phyloP scores from a whole-genome alignment of 2,888 invertebrate genomes.

The Eumerus sabulonum region DNA sequence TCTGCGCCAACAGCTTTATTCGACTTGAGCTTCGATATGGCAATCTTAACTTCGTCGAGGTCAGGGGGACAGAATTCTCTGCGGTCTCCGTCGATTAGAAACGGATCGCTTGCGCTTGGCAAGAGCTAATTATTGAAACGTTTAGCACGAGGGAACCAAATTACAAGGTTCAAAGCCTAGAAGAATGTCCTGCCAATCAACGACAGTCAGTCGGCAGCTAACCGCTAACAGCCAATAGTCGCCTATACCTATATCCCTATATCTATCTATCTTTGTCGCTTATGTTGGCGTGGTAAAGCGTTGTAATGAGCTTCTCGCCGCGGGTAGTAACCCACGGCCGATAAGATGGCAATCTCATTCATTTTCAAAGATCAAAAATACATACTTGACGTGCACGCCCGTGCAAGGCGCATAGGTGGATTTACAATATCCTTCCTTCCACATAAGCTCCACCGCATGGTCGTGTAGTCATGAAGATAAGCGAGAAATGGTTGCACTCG shows the following conservation, averaged over 20 bases:
- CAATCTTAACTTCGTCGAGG: too few relatives aligned
- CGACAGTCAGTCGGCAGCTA: conserved; percentile 5
- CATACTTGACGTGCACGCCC: too few relatives aligned
- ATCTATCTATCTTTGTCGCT: conserved; percentile 42
- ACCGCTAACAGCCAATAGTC: too few relatives aligned
- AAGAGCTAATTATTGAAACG: conserved; percentile 41
- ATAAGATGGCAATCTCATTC: conserved; percentile 46
- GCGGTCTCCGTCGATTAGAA: too few relatives aligned
- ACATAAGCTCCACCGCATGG: too few relatives aligned
- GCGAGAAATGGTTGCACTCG: conserved; percentile 20
- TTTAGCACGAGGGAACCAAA: conserved; percentile 41
- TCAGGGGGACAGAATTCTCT: too few relatives aligned
- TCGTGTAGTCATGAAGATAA: conserved; percentile 41
- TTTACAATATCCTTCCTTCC: conserved; percentile 29
- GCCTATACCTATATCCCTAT: too few relatives aligned
- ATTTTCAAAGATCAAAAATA: conserved; percentile 37
- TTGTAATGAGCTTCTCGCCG: background rate
- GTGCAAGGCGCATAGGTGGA: too few relatives aligned
- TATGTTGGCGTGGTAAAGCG: conserved; percentile 28
- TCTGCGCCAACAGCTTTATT: too few relatives aligned
- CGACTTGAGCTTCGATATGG: too few relatives aligned
- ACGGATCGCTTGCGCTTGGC: conserved; percentile 23
- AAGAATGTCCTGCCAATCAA: conserved; percentile 5
- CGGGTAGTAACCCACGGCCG: conserved; percentile 10
- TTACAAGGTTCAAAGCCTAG: conserved; percentile 30